Percentiles rank a stretch among this genome's conserved stretches.
Conservation (phyloP, 2,797 vertebrate genomes). For the Stomatorhinus walkeri region DNA sequence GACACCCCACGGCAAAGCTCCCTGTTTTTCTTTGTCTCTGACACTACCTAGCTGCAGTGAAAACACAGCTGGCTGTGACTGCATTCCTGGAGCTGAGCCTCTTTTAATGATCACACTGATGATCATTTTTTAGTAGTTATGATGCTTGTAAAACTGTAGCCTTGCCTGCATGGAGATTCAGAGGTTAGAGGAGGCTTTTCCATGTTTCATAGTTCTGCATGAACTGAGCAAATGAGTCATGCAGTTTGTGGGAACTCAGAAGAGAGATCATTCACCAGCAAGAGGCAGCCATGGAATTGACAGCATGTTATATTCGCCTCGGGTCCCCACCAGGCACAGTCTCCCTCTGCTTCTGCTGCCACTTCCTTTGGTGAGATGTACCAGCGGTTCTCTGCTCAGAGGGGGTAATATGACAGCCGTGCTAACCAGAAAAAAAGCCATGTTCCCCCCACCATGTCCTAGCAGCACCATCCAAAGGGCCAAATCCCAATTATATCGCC, state of each 20-base stretch:
- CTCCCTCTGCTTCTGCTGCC: background rate
- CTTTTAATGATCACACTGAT: background rate
- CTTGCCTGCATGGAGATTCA: background rate
- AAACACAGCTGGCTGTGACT: background rate
- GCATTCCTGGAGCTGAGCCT: background rate
- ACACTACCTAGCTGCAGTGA: background rate
- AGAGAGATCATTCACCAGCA: background rate
- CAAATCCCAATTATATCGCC: background rate
- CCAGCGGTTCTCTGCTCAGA: background rate
- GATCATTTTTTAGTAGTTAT: background rate
- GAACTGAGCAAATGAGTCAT: background rate
- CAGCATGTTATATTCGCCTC: background rate
- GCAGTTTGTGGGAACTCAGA: background rate
- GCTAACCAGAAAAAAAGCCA: background rate
- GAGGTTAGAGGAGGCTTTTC: background rate
- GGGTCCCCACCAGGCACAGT: background rate
- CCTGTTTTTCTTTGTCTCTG: background rate
- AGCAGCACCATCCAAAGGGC: background rate
- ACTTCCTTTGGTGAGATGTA: background rate
- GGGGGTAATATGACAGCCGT: background rate
- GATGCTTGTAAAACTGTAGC: background rate
- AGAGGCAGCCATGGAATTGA: background rate
- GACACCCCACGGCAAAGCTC: background rate
- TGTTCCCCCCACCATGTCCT: background rate
- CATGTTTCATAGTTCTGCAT: background rate